Evolutionary conservation across 2,797 vertebrate species (phyloP), one percentile per base, ranked within the genome.

Genomic region (Enteromius treurensis): DNA sequence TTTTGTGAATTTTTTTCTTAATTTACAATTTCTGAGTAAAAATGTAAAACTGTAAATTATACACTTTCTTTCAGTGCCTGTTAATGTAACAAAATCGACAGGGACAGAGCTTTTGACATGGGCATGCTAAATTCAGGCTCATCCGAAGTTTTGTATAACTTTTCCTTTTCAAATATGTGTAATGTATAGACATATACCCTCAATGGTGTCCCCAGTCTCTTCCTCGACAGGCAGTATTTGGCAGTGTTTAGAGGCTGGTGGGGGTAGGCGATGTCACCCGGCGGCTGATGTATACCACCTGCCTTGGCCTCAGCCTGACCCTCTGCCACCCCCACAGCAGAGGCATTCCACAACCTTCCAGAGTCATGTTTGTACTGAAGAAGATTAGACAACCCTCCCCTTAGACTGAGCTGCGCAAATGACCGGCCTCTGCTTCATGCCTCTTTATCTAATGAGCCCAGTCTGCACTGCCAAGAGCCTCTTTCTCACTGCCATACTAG

Each of bases 221-320:
- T 87, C 76, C 85, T 76, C 83, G 29, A 67, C 40, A 21, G 60
- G 64, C 80, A 75, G 80, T 70, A 7, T 65, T 51, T 65, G 71
- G 49, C 42, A 77, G 92, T 95, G 93, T 95, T 95, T 95, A 92
- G 93, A 94, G 94, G 93, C 92, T 92, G 92, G 92, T 92, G 93
- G 92, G 91, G 92, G 93, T 91, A 92, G 53, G 67, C 74, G 42
- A 82, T 92, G 94, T 95, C 94, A 95, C 91, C 91, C 91, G 87
- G 84, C 65, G 84, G 91, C 92, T 95, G 95, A 96, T 95, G 92
- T 92, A 93, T 92, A 94, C 94, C 95, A 95, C 94, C 94, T 95
- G 95, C 94, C 92, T 92, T 94, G 93, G 93, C 93, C 95, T 93
- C 88, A 80, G 32, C 47, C 86, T 95, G 94, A 95, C 94, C 95